Percentiles rank a stretch among this genome's conserved stretches.
These are phyloP conservation scores for Clusia tigrina DNA, from an alignment of 2,888 invertebrate species.

Conservation along the genomic window DNA sequence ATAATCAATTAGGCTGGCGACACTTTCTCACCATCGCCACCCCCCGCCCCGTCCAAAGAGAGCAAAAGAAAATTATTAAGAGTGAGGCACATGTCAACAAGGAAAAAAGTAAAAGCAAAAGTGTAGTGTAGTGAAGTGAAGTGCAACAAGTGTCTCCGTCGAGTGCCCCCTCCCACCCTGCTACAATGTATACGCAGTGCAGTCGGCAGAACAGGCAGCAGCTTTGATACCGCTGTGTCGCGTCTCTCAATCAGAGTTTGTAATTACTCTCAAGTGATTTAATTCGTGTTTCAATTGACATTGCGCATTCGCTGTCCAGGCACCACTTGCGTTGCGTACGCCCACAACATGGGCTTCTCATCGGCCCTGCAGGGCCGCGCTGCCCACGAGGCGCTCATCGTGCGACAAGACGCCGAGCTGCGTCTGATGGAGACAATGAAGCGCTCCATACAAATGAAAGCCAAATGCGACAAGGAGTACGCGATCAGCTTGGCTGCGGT, in stretches of 20 bases:
- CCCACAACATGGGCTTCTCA: constrained; percentile 85
- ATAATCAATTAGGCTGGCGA: constrained; percentile 40
- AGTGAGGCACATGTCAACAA: constrained; percentile 15
- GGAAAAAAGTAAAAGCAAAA: constrained; percentile 14
- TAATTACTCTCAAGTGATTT: background rate
- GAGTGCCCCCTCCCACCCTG: too few relatives aligned
- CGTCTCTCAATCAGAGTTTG: too few relatives aligned
- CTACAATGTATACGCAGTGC: too few relatives aligned
- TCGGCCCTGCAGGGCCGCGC: constrained; percentile 85
- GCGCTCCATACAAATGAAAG: constrained; percentile 83
- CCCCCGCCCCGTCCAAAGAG: constrained; percentile 10
- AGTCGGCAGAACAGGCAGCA: too few relatives aligned
- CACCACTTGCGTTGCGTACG: too few relatives aligned
- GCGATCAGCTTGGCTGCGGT: constrained; percentile 83
- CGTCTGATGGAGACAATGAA: constrained; percentile 92
- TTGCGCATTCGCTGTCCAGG: background rate
- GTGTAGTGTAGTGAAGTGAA: constrained; percentile 1
- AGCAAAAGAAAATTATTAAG: constrained; percentile 5
- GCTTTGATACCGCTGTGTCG: too few relatives aligned
- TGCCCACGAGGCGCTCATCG: constrained; percentile 90
- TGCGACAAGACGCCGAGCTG: constrained; percentile 91
- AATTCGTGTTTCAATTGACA: background rate
- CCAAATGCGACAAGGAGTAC: constrained; percentile 92
- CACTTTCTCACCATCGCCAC: constrained; percentile 7
- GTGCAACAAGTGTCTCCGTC: constrained; percentile 20